A percentile compares a stretch with the other conserved stretches of the same genome.
Evolutionary conservation across 2,113 vertebrate genomes (phyloP).

Genomic region (Geothlypis trichas): DNA sequence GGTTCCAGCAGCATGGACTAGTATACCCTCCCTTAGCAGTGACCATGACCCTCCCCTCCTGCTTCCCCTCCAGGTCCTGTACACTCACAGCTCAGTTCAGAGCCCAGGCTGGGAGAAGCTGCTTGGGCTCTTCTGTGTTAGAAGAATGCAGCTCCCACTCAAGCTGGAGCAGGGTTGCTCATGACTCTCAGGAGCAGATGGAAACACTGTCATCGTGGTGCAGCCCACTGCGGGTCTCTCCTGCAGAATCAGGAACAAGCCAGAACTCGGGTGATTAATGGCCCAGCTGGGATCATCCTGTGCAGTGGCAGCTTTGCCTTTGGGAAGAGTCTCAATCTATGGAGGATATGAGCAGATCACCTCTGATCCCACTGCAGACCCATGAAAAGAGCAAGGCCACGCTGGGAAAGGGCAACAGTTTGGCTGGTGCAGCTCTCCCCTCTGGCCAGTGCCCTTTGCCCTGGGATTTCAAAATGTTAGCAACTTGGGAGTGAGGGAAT

Average conservation of each 20-base stretch:
- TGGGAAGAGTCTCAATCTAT: not conserved
- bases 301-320: accelerated
- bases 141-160: not conserved
- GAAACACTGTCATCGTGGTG: not conserved
- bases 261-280: not conserved
- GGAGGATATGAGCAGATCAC: not conserved
- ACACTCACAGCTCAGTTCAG: not conserved
- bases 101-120: not conserved
- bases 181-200: not conserved
- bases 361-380: not conserved
- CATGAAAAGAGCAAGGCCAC: not conserved
- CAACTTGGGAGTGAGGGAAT: not conserved
- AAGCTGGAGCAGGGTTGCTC: not conserved
- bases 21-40: too few species aligned
- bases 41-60: not conserved
- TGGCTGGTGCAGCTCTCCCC: not conserved
- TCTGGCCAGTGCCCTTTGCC: not conserved
- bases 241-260: not conserved
- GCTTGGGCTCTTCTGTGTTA: not conserved
- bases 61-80: not conserved
- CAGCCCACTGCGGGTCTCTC: accelerated
- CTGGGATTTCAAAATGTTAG: not conserved
- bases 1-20: not conserved
- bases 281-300: not conserved
- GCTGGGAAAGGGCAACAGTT: not conserved